Evolutionary conservation across 2,888 invertebrate genomes (phyloP).

Genomic region (Drosophila limbata): DNA sequence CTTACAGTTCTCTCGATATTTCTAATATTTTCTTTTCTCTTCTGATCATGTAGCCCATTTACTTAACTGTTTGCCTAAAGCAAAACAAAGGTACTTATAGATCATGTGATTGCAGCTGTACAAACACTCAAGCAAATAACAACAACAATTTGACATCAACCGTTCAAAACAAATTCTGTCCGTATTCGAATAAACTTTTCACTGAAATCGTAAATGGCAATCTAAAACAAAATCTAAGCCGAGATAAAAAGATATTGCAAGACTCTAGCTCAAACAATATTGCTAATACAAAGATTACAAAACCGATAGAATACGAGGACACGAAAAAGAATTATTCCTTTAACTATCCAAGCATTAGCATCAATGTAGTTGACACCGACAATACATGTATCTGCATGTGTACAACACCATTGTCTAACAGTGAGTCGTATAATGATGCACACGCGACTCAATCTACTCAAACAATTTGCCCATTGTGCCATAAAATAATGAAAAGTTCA

Average conservation of each 20-base stretch:
- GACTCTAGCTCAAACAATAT: conserved; percentile 7
- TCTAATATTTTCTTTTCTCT: conserved; percentile 47
- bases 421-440: conserved; percentile 22
- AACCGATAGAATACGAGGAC: conserved; percentile 2
- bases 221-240: conserved; percentile 26
- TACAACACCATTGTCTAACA: conserved; percentile 60
- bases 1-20: conserved; percentile 15
- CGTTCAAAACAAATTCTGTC: conserved; percentile 45
- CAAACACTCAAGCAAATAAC: conserved; percentile 64
- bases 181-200: conserved; percentile 56
- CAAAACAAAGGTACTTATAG: conserved; percentile 83
- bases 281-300: conserved; percentile 3
- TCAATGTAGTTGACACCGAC: conserved; percentile 87
- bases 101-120: conserved; percentile 77
- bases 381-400: conserved; percentile 83
- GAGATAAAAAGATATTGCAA: conserved; percentile 18
- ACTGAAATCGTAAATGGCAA: conserved; percentile 58
- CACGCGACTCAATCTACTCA: conserved; percentile 48
- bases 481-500: conserved; percentile 82
- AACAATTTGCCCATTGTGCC: conserved; percentile 81
- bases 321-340: conserved; percentile 7
- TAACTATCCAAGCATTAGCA: conserved; percentile 74
- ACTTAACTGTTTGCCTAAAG: conserved; percentile 81
- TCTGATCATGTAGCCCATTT: conserved; percentile 79
- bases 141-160: conserved; percentile 72